Evolutionary conservation across 2,113 vertebrate genomes (phyloP), one percentile per base, ranked within the genome.

Genomic region (Microcebus griseorufus): DNA sequence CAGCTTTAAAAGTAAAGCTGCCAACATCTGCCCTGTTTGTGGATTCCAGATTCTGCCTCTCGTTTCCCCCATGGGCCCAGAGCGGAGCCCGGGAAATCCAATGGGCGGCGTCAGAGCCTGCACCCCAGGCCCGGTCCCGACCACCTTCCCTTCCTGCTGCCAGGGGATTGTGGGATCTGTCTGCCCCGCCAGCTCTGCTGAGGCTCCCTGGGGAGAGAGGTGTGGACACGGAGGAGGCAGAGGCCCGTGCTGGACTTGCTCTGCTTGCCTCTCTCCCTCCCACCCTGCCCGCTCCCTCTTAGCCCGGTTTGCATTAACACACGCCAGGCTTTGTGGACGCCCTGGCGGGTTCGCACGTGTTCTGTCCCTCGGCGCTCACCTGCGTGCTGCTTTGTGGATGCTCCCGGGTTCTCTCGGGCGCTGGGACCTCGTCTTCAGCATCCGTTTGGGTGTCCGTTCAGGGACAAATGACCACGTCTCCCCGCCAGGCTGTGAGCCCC

Each of bases 21-120:
- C 48, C 9, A 0, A 9, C 1, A 0, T 39, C 9, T 42, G 17
- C 29, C 37, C 39, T 51, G 17, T 0, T 4, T 34, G 23, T 2
- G 6, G 39, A 13, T 34, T 60, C 45, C 6, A 6, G 48, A 2
- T 32, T 39, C 48, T 32, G 16, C 37, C 8, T 67, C 32, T 9
- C 2, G 0, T 11, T 20, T 14, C 42, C 53, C 0, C 2, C 7
- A 34, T 0, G 9, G 12, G 58, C 2, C 2, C 62, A 1, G 8
- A 4, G 78, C 9, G 23, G 9, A 39, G 39, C 22, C 14, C 11
- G 0, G 32, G 27, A 92, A 58, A 18, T 17, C 53, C 53, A 18
- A 1, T 6, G 53, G 53, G 17, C 5, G 3, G n/a, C 0, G 32
- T 65, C 72, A 34, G 67, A 48, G 9, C 12, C 62, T 25, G 60